Conservation (phyloP, 64 coral and sea anemone species). For the Stichodactyla mertensii region DNA sequence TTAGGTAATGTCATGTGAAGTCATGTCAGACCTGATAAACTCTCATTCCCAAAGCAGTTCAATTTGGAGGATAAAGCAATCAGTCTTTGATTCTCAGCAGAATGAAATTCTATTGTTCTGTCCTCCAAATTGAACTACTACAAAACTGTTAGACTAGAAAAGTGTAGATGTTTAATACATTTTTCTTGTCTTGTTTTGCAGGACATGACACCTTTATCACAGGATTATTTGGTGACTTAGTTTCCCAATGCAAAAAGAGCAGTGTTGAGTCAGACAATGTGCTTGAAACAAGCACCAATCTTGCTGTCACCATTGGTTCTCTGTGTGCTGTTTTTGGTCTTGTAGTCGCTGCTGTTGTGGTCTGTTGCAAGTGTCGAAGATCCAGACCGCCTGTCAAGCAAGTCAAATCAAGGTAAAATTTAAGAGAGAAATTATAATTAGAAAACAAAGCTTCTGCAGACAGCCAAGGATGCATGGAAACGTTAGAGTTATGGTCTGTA, state of each 20-base stretch:
- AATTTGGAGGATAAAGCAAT: too few relatives aligned
- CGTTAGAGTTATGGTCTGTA: background rate
- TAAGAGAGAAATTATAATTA: background rate
- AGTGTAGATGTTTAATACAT: background rate
- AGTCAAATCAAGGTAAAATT: constrained; percentile 53
- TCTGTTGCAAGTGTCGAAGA: constrained; percentile 65
- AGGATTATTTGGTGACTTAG: constrained; percentile 7
- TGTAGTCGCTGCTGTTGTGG: constrained; percentile 50
- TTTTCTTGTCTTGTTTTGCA: background rate
- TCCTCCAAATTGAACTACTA: too few relatives aligned
- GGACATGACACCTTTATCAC: constrained; percentile 6
- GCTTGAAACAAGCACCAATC: constrained; percentile 19
- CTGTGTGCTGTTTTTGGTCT: constrained; percentile 70
- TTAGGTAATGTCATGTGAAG: too few relatives aligned
- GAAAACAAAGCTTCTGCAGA: background rate
- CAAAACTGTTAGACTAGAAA: background rate
- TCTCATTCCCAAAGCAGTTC: too few relatives aligned
- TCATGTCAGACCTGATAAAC: too few relatives aligned
- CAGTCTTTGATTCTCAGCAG: too few relatives aligned
- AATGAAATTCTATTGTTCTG: too few relatives aligned
- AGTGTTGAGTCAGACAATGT: constrained; percentile 11
- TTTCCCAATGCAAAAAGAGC: background rate
- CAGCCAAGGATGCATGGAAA: background rate
- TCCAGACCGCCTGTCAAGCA: constrained; percentile 52
- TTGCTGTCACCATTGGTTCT: constrained; percentile 60